Conservation (phyloP, 2,797 vertebrate species). For the Varecia variegata region DNA sequence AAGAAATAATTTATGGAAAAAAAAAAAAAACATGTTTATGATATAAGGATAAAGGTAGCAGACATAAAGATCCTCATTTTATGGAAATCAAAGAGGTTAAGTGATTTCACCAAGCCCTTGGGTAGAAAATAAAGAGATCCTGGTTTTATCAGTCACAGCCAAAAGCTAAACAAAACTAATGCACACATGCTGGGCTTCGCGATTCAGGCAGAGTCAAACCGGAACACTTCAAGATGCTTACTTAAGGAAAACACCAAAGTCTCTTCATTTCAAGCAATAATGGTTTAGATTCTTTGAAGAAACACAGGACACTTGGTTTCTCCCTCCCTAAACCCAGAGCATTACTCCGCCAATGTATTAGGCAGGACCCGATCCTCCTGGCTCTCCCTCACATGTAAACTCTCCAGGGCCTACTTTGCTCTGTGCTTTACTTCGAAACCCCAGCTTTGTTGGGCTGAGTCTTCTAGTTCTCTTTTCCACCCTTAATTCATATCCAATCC, state of each 20-base stretch:
- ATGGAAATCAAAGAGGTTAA: background rate
- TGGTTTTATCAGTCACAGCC: background rate
- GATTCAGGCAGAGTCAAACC: background rate
- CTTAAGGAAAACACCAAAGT: background rate
- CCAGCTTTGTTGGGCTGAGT: background rate
- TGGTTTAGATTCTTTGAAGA: background rate
- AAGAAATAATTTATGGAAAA: background rate
- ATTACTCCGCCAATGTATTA: background rate
- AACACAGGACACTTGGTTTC: background rate
- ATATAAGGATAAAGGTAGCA: background rate
- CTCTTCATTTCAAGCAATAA: background rate
- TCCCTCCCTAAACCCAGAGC: background rate
- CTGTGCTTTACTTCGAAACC: background rate
- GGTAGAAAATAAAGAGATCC: background rate
- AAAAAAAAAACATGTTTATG: background rate
- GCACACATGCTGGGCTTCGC: background rate
- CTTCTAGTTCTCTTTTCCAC: background rate
- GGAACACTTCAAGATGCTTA: background rate
- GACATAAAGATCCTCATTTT: background rate
- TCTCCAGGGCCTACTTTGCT: background rate
- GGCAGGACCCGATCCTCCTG: background rate
- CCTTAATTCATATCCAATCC: background rate
- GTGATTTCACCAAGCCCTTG: background rate
- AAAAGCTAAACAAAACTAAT: background rate
- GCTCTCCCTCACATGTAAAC: accelerated